Base-by-base conservation (phyloP, 2,888 invertebrate species). In the Branchipolynoe longqiensis region DNA sequence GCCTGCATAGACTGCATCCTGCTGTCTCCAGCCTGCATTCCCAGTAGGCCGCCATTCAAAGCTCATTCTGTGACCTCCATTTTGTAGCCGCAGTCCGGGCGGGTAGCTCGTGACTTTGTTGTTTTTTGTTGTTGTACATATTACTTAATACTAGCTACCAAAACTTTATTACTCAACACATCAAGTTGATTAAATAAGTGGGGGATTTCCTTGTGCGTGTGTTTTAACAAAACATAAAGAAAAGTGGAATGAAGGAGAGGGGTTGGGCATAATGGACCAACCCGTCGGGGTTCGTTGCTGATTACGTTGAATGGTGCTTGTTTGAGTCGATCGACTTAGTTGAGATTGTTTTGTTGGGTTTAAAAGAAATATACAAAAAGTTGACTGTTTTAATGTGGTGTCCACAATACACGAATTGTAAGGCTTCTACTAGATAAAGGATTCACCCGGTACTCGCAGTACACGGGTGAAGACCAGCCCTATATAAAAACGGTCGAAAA, bases 111-210 rank as follows among this genome's bases (percentile, higher is more conserved):
- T 38, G 22, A 22, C 36, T 69, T 62, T 69, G 69, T 69, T 69
- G 69, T 36, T 69, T 33, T 69, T 62, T 69, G 69, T 69, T 69
- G 69, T 36, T 69, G 69, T 69, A 69, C 33, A 69, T 69, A 69
- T 69, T 69, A 4, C 33, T 69, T 62, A 62, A n/a, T 14, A 62
- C 62, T 31, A 62, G 62, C 62, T 62, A 62, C n/a, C 14, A n/a
- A 3, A 31, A n/a, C n/a, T n/a, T n/a, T n/a, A n/a, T n/a, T n/a
- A n/a, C n/a, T n/a, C n/a, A n/a, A n/a, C n/a, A n/a, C n/a, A n/a
- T n/a, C n/a, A n/a, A n/a, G n/a, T n/a, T n/a, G n/a, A n/a, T n/a
- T n/a, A n/a, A n/a, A n/a, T n/a, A n/a, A n/a, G n/a, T n/a, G n/a
- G n/a, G n/a, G n/a, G n/a, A n/a, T n/a, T n/a, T n/a, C n/a, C n/a